Conservation (phyloP, 2,797 vertebrate genomes). For the Pteropus rufus region DNA sequence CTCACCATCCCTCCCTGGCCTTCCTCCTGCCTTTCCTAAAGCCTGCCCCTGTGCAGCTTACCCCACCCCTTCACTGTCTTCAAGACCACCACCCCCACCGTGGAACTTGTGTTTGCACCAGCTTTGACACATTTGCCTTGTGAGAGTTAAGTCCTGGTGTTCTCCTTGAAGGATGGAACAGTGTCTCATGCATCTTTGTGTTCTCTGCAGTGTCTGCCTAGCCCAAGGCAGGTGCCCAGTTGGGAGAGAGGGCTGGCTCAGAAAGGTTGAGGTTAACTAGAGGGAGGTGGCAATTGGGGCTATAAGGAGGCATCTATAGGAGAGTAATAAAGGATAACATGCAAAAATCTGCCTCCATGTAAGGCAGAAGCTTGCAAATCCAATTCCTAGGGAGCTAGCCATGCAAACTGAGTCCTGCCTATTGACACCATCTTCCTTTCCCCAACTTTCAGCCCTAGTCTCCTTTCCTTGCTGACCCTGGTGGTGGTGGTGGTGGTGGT, state of each 20-base stretch:
- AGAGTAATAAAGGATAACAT: neutral
- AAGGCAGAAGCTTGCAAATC: constrained; percentile 65
- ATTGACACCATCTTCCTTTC: neutral
- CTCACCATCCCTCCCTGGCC: neutral
- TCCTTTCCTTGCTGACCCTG: neutral
- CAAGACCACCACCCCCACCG: neutral
- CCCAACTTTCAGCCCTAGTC: neutral
- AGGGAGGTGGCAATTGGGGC: neutral
- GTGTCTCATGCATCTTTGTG: neutral
- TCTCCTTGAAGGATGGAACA: neutral
- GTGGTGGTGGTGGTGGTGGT: neutral
- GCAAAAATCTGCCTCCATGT: constrained; percentile 40
- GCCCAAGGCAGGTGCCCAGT: neutral
- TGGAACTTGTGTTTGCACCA: neutral
- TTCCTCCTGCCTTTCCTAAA: neutral
- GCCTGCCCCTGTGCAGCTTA: neutral
- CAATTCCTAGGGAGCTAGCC: neutral
- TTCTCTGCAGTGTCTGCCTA: neutral
- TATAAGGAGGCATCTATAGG: neutral
- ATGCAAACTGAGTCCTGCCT: constrained; percentile 35
- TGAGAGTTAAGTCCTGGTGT: neutral
- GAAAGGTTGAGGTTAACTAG: neutral
- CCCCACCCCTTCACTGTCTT: neutral
- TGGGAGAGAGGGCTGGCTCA: neutral
- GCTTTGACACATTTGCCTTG: neutral